Evolutionary conservation across 2,888 invertebrate species (phyloP).

Genomic region (Plutella xylostella): DNA sequence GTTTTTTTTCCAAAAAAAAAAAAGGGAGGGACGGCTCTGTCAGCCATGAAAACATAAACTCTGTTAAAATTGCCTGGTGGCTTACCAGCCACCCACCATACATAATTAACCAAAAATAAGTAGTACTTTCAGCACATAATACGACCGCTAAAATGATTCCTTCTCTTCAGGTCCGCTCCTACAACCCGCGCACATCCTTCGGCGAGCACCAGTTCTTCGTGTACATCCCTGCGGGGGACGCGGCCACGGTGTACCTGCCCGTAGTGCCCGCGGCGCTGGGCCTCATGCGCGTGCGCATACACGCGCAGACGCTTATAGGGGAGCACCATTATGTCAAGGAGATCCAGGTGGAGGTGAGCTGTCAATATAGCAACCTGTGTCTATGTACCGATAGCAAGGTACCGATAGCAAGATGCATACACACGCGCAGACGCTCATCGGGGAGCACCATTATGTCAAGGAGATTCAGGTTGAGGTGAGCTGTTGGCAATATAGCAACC

Average conservation of each 20-base stretch:
- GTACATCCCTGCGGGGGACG: conserved; percentile 83
- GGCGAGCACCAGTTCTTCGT: conserved; percentile 97
- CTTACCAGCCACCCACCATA: no score
- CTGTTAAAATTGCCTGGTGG: no score
- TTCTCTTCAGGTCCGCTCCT: conserved; percentile 77
- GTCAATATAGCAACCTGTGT: not conserved
- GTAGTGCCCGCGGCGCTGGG: conserved; percentile 88
- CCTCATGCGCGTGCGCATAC: conserved; percentile 78
- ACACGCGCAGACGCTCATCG: conserved; percentile 80
- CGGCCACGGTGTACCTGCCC: conserved; percentile 87
- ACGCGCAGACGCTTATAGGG: conserved; percentile 80
- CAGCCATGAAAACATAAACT: no score
- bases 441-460: conserved; percentile 77
- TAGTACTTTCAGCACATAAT: no score
- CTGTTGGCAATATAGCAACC: no score
- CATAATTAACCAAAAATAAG: no score
- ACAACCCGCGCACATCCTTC: conserved; percentile 89
- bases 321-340: conserved; percentile 75
- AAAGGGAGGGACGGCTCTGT: no score
- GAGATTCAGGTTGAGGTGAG: conserved; percentile 75
- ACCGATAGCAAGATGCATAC: conserved; percentile 72
- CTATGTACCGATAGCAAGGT: not conserved
- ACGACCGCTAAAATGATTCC: no score
- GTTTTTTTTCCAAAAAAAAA: no score
- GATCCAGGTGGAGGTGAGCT: conserved; percentile 28